Base-by-base conservation (phyloP, 2,113 vertebrate genomes). In the Engystomops pustulosus region DNA sequence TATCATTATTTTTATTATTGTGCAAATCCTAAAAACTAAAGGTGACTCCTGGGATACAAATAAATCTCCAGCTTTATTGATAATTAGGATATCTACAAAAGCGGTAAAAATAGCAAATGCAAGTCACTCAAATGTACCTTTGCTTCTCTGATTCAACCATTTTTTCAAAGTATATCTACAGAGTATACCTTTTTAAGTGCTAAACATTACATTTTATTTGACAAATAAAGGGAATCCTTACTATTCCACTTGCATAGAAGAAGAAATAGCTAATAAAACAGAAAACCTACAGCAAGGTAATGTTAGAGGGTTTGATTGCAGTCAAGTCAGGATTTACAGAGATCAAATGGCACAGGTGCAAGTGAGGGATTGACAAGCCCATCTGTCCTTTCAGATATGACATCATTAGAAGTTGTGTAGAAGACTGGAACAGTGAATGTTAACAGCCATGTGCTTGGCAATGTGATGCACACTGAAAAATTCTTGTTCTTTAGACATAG, bases 301-400 rank as follows among this genome's bases (percentile, higher is more conserved):
- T 68, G 68, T 34, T 67, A 69, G 55, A 76, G 81, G 36, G 23
- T 77, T 79, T 55, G 65, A 62, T 84, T 79, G 75, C 65, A 62
- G 83, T 72, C 83, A 84, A 79, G 75, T 70, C 83, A 70, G 75
- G 83, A 78, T 79, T 84, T 79, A 84, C 32, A 53, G 47, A 78
- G 83, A 84, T 79, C 62, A 70, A 34, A 84, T 69, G 75, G 75
- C 83, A 84, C 83, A 84, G 75, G 83, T 84, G 74, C 74, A 34
- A 32, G 34, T 12, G 23, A 4, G 4, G 78, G 75, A 84, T 58
- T 79, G 83, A 84, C 83, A 84, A 55, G 74, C 83, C 83, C 83
- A 84, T n/a, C 45, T 60, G 69, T 62, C 62, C 62, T 79, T 79
- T 51, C n/a, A 84, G n/a, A 70, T 49, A 70, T 84, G 74, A 84